Evolutionary conservation across 2,113 vertebrate genomes (phyloP).

Genomic region (Fregata magnificens): DNA sequence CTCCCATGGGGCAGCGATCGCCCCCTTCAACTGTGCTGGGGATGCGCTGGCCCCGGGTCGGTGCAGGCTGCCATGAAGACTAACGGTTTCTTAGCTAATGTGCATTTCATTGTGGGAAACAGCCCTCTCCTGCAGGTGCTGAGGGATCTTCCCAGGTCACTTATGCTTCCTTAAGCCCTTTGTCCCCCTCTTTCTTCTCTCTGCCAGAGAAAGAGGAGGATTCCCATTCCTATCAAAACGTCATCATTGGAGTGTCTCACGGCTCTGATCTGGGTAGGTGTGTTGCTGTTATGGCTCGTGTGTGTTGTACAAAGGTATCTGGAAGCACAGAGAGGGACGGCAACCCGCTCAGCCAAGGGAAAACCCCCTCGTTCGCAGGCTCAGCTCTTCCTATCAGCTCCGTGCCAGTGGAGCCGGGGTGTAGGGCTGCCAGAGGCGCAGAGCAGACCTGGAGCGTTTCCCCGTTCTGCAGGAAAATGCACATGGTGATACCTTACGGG

Average conservation of each 20-base stretch:
- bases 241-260: neutral
- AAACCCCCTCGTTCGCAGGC: neutral
- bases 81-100: neutral
- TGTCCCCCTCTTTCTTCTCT: neutral
- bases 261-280: neutral
- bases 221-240: conserved; percentile 69
- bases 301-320: neutral
- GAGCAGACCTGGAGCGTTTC: neutral
- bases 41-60: neutral
- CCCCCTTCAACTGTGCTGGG: accelerated
- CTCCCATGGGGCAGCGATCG: accelerated
- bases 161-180: neutral
- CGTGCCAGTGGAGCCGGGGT: accelerated
- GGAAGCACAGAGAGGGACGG: neutral
- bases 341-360: neutral
- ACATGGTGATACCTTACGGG: accelerated
- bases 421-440: neutral
- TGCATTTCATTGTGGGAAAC: neutral
- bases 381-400: neutral
- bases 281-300: accelerated
- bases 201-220: conserved; percentile 56
- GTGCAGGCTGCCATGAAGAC: neutral
- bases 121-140: neutral
- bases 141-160: neutral
- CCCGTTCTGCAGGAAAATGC: neutral